Evolutionary conservation across 2,113 vertebrate genomes (phyloP).

Genomic region (Gymnobelideus leadbeateri): DNA sequence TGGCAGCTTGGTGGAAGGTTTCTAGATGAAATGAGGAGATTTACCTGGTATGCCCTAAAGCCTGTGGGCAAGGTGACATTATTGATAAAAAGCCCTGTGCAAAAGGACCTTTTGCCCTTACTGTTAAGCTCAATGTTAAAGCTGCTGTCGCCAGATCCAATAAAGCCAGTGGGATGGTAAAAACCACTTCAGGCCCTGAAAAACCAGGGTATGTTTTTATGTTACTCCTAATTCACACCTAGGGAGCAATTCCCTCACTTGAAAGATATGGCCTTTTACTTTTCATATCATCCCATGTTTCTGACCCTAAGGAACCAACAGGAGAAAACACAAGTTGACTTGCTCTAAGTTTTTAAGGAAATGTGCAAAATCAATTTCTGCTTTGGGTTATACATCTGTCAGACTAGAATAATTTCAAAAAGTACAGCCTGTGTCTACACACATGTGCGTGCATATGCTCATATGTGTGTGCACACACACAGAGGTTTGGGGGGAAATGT

Average conservation of each 20-base stretch:
- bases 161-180: background rate
- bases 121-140: background rate
- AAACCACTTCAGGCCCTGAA: background rate
- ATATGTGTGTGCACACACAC: background rate
- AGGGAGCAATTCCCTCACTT: background rate
- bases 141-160: background rate
- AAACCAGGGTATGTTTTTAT: background rate
- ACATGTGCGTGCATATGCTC: background rate
- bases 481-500: background rate
- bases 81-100: background rate
- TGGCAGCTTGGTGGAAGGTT: conserved; percentile 7
- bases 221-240: background rate
- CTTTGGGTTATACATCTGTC: background rate
- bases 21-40: conserved; percentile 12
- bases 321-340: background rate
- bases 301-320: background rate
- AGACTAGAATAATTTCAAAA: background rate
- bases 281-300: background rate
- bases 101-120: fast-evolving
- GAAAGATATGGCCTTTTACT: background rate
- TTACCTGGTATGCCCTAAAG: background rate
- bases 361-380: background rate
- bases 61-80: fast-evolving
- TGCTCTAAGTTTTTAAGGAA: background rate
- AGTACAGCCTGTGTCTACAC: background rate